Conservation (phyloP, 1,140 invertebrate species). For the Solenopsis invicta region DNA sequence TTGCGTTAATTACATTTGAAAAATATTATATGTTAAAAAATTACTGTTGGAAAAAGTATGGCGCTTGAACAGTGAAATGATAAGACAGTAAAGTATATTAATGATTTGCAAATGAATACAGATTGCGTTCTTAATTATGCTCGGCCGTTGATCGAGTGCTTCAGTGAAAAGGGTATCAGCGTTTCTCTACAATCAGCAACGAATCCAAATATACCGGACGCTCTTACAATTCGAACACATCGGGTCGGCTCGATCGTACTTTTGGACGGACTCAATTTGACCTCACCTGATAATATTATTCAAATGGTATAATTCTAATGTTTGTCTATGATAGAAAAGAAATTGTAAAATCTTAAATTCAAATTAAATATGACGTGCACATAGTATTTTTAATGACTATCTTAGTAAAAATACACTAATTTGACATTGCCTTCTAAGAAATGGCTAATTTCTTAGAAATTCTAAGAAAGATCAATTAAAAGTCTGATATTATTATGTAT, state of each 20-base stretch:
- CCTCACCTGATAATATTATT: slow-evolving; percentile 78
- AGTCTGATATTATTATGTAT: too few species aligned
- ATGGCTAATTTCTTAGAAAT: too few species aligned
- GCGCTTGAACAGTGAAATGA: background rate
- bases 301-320: slow-evolving; percentile 74
- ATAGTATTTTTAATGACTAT: too few species aligned
- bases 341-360: background rate
- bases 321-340: background rate
- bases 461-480: too few species aligned
- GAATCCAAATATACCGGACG: slow-evolving; percentile 78
- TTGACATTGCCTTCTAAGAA: too few species aligned
- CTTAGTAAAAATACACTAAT: too few species aligned
- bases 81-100: slow-evolving; percentile 6
- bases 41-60: background rate
- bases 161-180: slow-evolving; percentile 76
- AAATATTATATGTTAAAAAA: too few species aligned
- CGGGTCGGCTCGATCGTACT: slow-evolving; percentile 80
- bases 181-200: slow-evolving; percentile 76
- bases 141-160: slow-evolving; percentile 78
- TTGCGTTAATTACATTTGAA: too few species aligned
- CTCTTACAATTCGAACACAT: slow-evolving; percentile 76
- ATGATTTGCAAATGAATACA: slow-evolving; percentile 50
- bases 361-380: background rate
- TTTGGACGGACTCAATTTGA: slow-evolving; percentile 80
- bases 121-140: slow-evolving; percentile 76